Evolutionary conservation across 2,797 vertebrate genomes (phyloP).

Genomic region (Melopsittacus undulatus): DNA sequence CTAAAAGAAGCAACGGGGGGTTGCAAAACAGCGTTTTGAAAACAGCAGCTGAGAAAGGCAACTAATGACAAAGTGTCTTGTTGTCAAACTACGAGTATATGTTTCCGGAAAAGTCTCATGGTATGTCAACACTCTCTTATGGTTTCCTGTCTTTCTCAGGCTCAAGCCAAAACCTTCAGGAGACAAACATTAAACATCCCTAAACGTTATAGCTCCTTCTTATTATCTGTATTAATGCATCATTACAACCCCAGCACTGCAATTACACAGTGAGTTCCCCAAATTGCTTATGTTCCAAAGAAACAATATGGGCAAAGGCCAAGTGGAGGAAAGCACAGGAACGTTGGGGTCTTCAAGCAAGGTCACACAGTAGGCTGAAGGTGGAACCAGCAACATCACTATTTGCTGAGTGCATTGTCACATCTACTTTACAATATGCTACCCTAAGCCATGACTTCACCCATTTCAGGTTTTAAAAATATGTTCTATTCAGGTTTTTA

Average conservation of each 20-base stretch:
- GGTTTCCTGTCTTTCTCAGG: background rate
- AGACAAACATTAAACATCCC: background rate
- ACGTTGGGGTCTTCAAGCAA: background rate
- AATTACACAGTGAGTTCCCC: background rate
- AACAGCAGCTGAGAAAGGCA: background rate
- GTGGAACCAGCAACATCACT: background rate
- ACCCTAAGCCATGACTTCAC: background rate
- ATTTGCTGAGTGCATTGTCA: background rate
- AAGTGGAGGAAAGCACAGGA: background rate
- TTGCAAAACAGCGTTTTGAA: background rate
- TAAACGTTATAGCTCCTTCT: background rate
- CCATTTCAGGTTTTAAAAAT: background rate
- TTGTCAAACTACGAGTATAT: fast-evolving
- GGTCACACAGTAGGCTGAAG: background rate
- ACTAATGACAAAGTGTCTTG: background rate
- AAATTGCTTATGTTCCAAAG: background rate
- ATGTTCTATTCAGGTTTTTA: background rate
- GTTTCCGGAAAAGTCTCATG: background rate
- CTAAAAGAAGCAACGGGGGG: background rate
- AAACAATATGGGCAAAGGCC: background rate
- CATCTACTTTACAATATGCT: background rate
- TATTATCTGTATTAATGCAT: background rate
- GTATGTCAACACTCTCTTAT: background rate
- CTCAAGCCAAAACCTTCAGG: background rate
- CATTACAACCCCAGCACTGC: background rate